Percentiles rank a stretch among this genome's conserved stretches.
Conservation (phyloP, 2,888 invertebrate genomes). For the Zygothrica quintamaculata region DNA sequence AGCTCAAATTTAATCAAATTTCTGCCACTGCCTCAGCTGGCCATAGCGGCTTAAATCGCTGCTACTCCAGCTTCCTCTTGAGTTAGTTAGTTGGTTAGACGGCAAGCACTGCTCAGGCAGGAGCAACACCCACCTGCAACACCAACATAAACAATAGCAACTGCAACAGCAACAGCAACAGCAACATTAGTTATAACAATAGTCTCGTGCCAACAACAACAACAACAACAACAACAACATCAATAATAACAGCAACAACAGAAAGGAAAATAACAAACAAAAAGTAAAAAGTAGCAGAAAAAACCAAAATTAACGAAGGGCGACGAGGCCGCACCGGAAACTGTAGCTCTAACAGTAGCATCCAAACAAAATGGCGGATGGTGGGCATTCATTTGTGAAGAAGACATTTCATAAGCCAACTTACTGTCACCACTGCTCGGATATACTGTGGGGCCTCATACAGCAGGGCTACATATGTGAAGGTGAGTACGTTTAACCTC, state of each 20-base stretch:
- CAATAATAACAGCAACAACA: conserved; percentile 13
- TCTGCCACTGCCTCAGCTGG: conserved; percentile 53
- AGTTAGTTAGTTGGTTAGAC: conserved; percentile 45
- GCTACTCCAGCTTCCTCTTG: conserved; percentile 34
- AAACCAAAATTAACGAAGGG: conserved; percentile 2
- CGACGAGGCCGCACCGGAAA: conserved; percentile 40
- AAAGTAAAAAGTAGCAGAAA: background rate
- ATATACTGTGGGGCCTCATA: conserved; percentile 99
- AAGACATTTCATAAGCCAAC: conserved; percentile 99
- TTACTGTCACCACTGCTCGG: conserved; percentile 99
- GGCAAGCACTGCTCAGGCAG: conserved; percentile 29
- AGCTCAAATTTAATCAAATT: conserved; percentile 27
- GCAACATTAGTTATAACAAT: conserved; percentile 34
- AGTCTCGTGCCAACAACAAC: conserved; percentile 45
- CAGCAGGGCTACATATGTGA: conserved; percentile 99
- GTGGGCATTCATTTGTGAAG: conserved; percentile 99
- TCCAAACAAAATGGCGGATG: conserved; percentile 85
- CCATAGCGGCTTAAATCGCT: conserved; percentile 55
- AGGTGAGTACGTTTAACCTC: conserved; percentile 88
- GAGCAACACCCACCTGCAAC: conserved; percentile 2
- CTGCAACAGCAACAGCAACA: conserved; percentile 26
- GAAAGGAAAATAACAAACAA: conserved; percentile 1
- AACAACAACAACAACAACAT: conserved; percentile 9
- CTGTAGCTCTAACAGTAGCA: conserved; percentile 56
- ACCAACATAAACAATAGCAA: conserved; percentile 13